phyloP scores from a whole-genome alignment of 2,113 vertebrate genomes.

The Trichechus manatus region DNA sequence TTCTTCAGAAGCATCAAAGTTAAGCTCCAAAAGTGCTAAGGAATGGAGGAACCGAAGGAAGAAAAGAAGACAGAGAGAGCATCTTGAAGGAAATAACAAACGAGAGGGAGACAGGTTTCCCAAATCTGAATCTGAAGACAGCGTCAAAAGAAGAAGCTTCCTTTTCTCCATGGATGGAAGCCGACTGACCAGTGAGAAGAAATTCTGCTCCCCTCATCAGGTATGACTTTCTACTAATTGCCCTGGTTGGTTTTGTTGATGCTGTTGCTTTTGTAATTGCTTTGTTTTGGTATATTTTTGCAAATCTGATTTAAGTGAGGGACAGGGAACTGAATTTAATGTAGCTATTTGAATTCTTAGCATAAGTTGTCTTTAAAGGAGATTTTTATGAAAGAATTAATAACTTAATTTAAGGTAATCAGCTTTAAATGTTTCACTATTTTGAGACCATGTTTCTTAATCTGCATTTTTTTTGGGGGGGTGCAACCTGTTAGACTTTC shows the following conservation, averaged over 20 bases:
- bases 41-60: conserved; percentile 95
- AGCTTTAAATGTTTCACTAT: background rate
- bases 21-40: conserved; percentile 98
- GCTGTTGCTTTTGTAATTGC: background rate
- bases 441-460: conserved; percentile 33
- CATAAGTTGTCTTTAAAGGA: background rate
- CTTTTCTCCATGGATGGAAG: conserved; percentile 92
- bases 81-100: conserved; percentile 89
- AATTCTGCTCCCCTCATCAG: conserved; percentile 94
- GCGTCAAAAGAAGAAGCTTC: conserved; percentile 90
- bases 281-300: background rate
- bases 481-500: background rate
- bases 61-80: conserved; percentile 93
- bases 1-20: conserved; percentile 95
- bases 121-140: conserved; percentile 94
- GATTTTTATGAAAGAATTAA: background rate
- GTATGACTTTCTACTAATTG: conserved; percentile 84
- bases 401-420: conserved; percentile 20
- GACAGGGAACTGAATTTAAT: background rate
- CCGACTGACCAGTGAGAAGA: conserved; percentile 92
- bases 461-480: background rate
- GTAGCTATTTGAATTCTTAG: conserved; percentile 24
- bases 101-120: conserved; percentile 88
- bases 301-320: background rate
- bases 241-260: background rate